Base-by-base conservation (phyloP, 2,888 invertebrate species). In the Ormyrus nitidulus region DNA sequence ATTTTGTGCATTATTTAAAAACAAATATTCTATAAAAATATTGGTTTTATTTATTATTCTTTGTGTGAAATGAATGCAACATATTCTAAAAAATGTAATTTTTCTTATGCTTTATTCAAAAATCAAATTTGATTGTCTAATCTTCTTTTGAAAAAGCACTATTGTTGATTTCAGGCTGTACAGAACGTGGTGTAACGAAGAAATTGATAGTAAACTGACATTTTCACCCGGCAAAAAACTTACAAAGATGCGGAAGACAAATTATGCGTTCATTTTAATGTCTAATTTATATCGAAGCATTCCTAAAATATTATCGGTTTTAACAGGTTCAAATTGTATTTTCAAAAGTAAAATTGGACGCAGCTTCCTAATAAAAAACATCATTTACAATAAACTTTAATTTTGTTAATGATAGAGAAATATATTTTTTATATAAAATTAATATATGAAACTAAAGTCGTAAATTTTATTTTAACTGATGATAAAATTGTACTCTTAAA, bases 101-200 rank as follows among this genome's bases (percentile, higher is more conserved):
- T 77, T 71, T 58, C 61, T 34, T 71, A 72, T 80, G 51, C 46
- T 70, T 79, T 75, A 64, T 69, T 74, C 56, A 46, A 73, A 73
- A 77, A 59, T 68, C 48, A 68, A 66, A 76, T 68, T 62, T 64
- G 71, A 49, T 69, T 58, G 5, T 76, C n/a, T 53, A 34, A 66
- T 65, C 65, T 56, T 58, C 8, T 73, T 48, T 59, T 66, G n/a
- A 48, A 77, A 74, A 61, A 69, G 65, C 59, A 81, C 13, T 80
- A 54, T 82, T 82, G 51, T 82, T 82, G 46, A 80, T 80, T 82
- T 80, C 82, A 82, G 80, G 82, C 77, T 80, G 80, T 80, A 82
- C 77, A 71, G 82, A 82, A 74, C 82, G 82, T 77, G 82, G 79
- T 71, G 64, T 80, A 77, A 77, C 66, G 74, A 82, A 82, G 82